Evolutionary conservation across 2,113 vertebrate species (phyloP), one percentile per base, ranked within the genome.

Genomic region (Brachyhypopomus gauderio): DNA sequence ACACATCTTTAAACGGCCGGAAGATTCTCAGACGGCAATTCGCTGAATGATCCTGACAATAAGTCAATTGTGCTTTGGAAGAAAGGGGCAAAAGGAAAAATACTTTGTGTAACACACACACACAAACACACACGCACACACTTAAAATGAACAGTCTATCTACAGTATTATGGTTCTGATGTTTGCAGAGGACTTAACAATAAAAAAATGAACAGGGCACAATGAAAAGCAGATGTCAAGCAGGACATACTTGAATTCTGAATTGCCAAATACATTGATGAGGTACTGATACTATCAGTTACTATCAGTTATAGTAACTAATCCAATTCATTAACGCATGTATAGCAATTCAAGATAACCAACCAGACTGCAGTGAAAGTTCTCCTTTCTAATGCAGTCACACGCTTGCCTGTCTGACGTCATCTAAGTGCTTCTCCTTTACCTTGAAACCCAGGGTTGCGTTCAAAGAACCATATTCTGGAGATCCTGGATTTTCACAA

Each of bases 371-470:
- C 69, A 71, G 19, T 38, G 66, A 55, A 52, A 41, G 41, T 11
- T 60, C 55, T 27, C 34, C 5, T 60, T 38, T 75, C 5, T 59
- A 59, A 60, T 60, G 55, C 72, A 75, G 56, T 36, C 56, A 27
- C 55, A 75, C 56, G 59, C 38, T 60, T 8, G 1, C 4, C 55
- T 38, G 72, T 16, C 7, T 41, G 41, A 6, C 7, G 3, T 5
- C 5, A 41, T 41, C 41, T 41, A 41, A 5, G 41, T 41, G 41
- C 41, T 1, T 41, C 41, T 19, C 22, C 62, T 82, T 69, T 92
- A 99, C 98, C 96, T 98, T 97, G 86, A 96, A 99, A 80, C 97
- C 98, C 80, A 96, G 95, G 55, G 96, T 97, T 85, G 95, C 96
- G 86, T 99, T 99, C 89, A 98, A 95, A 85, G 95, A 97, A 73